Conservation (phyloP, 2,888 invertebrate species). For the Heliothis peltigera region DNA sequence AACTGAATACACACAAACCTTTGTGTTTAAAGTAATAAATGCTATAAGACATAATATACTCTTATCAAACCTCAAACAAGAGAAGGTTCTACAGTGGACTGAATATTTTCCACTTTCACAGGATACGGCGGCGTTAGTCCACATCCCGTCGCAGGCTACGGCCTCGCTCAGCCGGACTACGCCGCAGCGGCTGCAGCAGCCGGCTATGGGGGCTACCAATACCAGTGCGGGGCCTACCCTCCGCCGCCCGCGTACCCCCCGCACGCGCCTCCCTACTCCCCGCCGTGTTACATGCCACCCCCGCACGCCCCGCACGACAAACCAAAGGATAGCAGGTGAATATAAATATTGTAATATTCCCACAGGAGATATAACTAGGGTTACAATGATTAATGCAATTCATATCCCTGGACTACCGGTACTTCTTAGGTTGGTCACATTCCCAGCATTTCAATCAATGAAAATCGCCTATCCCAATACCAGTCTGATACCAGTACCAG, state of each 20-base stretch:
- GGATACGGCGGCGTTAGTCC: constrained; percentile 96
- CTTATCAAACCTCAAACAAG: neutral
- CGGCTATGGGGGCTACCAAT: constrained; percentile 90
- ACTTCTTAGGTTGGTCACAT: neutral
- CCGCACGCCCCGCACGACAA: constrained; percentile 95
- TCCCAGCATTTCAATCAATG: too few relatives aligned
- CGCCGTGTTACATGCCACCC: constrained; percentile 97
- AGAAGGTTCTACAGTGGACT: neutral
- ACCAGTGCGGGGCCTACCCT: constrained; percentile 91
- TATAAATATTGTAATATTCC: constrained; percentile 61
- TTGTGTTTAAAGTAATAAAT: too few relatives aligned
- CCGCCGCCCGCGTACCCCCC: constrained; percentile 90
- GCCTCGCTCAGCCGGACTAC: constrained; percentile 95
- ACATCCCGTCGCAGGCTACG: constrained; percentile 94
- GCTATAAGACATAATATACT: too few relatives aligned
- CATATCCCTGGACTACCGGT: too few relatives aligned
- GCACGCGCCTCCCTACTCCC: constrained; percentile 93
- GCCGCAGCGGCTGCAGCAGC: constrained; percentile 93
- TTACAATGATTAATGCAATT: neutral
- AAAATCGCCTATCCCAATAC: too few relatives aligned
- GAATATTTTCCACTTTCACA: constrained; percentile 68
- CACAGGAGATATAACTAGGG: neutral
- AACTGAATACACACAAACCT: constrained; percentile 19
- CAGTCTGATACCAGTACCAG: too few relatives aligned
- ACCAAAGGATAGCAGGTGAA: constrained; percentile 93